Base-by-base conservation (phyloP, 2,797 vertebrate species). In the Malacoraja senta region DNA sequence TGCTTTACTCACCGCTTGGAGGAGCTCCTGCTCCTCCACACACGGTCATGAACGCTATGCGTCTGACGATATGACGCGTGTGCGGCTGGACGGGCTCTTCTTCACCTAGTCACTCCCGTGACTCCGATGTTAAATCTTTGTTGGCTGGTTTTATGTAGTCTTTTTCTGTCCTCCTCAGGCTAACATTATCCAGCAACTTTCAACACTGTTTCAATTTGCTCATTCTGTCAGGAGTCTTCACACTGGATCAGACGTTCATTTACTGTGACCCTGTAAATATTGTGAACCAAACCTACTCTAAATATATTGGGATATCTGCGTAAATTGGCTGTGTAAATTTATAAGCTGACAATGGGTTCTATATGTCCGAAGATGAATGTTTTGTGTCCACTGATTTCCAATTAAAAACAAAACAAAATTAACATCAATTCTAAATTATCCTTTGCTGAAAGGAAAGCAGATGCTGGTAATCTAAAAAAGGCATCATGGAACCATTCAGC, bases 231-330 rank as follows among this genome's bases (percentile, higher is more conserved):
- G 91, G 80, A 94, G 65, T 92, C 94, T 95, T 95, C 94, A 95
- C 94, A 94, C 94, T 94, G 94, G 95, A 94, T 96, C 95, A 95
- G 95, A 95, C 94, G 93, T 94, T 91, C 94, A 94, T 71, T 94
- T 95, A 95, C 95, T 95, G 95, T 94, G 95, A 95, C 93, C 93
- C 93, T 95, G 94, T 95, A 58, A 8, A 3, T 0, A 61, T 17
- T 32, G 32, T 44, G 35, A 93, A 86, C 13, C 6, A 17, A 65
- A 19, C 9, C 32, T 81, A 63, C 32, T 76, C 7, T 44, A 35
- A 72, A 77, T 88, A 38, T 29, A 92, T n/a, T 26, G 53, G 71
- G 29, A 76, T 92, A n/a, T 76, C 71, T 24, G 71, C 8, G 71
- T 76, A 74, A 92, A 74, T 74, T n/a, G 38, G 15, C 38, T 76